phyloP scores from a whole-genome alignment of 2,888 invertebrate species.

The Plagiodera versicolora region DNA sequence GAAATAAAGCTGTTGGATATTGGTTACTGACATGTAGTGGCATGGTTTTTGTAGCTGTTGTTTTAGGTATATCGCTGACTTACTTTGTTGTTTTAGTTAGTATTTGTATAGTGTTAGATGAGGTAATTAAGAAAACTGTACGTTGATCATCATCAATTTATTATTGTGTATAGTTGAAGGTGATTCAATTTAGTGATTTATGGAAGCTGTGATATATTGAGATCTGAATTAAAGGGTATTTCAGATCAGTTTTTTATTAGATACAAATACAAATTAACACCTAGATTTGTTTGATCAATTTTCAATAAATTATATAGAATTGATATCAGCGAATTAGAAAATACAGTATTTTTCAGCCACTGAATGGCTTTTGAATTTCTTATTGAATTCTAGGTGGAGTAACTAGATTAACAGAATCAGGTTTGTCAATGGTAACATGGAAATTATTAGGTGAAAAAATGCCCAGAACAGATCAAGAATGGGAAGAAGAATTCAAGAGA shows the following conservation, averaged over 20 bases:
- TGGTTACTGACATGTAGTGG: slow-evolving; percentile 96
- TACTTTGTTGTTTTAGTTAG: slow-evolving; percentile 50
- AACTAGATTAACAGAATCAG: slow-evolving; percentile 93
- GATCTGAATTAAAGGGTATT: neutral
- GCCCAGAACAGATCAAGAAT: slow-evolving; percentile 77
- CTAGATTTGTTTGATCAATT: too few relatives aligned
- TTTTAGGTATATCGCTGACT: slow-evolving; percentile 72
- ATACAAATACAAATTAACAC: too few relatives aligned
- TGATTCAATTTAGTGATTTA: slow-evolving; percentile 10
- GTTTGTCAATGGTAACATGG: slow-evolving; percentile 98
- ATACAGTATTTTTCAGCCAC: too few relatives aligned
- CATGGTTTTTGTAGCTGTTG: slow-evolving; percentile 95
- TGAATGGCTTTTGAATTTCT: neutral
- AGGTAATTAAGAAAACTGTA: slow-evolving; percentile 46
- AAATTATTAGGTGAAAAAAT: slow-evolving; percentile 88
- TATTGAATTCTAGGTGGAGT: slow-evolving; percentile 69
- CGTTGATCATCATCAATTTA: neutral
- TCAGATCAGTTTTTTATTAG: neutral
- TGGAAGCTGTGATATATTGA: neutral
- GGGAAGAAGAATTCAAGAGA: slow-evolving; percentile 86
- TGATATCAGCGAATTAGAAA: too few relatives aligned
- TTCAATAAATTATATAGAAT: too few relatives aligned
- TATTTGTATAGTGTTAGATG: slow-evolving; percentile 49
- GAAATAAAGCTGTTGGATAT: slow-evolving; percentile 73
- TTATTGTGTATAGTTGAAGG: slow-evolving; percentile 1